Evolutionary conservation across 2,113 vertebrate species (phyloP), one percentile per base, ranked within the genome.

Genomic region (Sinosuthora webbiana): DNA sequence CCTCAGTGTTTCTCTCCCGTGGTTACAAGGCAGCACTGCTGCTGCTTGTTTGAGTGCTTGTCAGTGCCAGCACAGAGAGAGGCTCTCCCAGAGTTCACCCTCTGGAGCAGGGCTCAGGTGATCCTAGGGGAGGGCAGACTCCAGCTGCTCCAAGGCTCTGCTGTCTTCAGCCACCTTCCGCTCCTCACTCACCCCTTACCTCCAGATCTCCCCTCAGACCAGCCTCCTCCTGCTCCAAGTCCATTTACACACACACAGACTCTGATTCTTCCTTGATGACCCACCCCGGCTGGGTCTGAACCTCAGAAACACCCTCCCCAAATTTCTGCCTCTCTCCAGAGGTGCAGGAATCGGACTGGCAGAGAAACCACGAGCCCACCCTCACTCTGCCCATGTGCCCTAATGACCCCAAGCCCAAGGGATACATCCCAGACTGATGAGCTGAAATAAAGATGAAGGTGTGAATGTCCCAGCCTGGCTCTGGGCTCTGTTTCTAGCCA

Each of bases 81-180:
- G 87, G 65, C 62, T 90, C 79, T 88, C 59, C 73, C 83, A 5
- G 3, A 94, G 89, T 31, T 94, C 88, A 60, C 20, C 79, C 64
- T 67, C 78, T 24, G 15, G 31, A 76, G 59, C 71, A 74, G 76
- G n/a, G 35, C 63, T 78, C 35, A 41, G 22, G 27, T 31, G 67
- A 52, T 23, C 24, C 64, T 2, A 1, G 1, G 1, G 0, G 2
- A 68, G 59, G 22, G 33, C 76, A 65, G 50, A 7, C 39, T 67
- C 50, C 50, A 21, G 73, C 55, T 59, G 50, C 47, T 20, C 39
- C 21, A 16, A 27, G 8, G 49, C 50, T 67, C 81, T 53, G 39
- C 78, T 79, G 16, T 14, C 60, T 23, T 11, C 10, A n/a, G 56
- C 25, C 24, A 10, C 9, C 47, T 44, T 31, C 70, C 52, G 67